phyloP scores from a whole-genome alignment of 64 coral and sea anemone species.

The Pocillopora damicornis region DNA sequence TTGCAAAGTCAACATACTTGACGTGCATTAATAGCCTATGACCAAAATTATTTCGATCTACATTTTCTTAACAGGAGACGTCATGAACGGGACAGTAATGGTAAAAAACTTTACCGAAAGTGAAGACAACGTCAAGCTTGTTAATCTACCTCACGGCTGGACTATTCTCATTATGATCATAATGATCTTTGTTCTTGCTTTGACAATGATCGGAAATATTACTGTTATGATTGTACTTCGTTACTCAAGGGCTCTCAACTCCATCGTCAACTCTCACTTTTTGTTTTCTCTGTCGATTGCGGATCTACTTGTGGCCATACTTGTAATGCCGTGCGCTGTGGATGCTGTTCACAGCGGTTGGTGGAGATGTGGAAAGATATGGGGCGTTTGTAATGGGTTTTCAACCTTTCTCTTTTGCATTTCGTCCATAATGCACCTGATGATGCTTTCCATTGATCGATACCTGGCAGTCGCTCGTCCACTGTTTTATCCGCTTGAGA shows the following conservation, averaged over 20 bases:
- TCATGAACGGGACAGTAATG: too few species aligned
- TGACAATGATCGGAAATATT: constrained; percentile 49
- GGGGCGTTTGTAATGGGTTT: constrained; percentile 65
- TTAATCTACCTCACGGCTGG: constrained; percentile 24
- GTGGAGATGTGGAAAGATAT: constrained; percentile 65
- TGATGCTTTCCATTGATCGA: constrained; percentile 76
- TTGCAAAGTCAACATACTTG: too few species aligned
- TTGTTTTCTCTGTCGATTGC: constrained; percentile 64
- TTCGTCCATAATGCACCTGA: constrained; percentile 82
- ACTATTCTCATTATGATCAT: constrained; percentile 2
- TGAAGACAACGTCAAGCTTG: neutral
- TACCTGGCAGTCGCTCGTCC: constrained; percentile 64
- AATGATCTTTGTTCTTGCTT: constrained; percentile 28
- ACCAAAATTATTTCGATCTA: too few species aligned
- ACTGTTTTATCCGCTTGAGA: constrained; percentile 37
- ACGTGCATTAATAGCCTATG: too few species aligned
- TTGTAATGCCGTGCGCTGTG: constrained; percentile 67
- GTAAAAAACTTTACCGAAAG: too few species aligned
- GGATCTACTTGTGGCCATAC: constrained; percentile 59
- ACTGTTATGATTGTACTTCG: constrained; percentile 25
- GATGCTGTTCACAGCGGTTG: constrained; percentile 41
- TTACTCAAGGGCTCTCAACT: constrained; percentile 18
- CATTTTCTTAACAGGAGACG: too few species aligned
- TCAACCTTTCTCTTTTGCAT: constrained; percentile 85
- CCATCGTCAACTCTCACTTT: constrained; percentile 47